A percentile compares a stretch with the other conserved stretches of the same genome.
Evolutionary conservation across 2,113 vertebrate genomes (phyloP).

Genomic region (Notothenia rossii): DNA sequence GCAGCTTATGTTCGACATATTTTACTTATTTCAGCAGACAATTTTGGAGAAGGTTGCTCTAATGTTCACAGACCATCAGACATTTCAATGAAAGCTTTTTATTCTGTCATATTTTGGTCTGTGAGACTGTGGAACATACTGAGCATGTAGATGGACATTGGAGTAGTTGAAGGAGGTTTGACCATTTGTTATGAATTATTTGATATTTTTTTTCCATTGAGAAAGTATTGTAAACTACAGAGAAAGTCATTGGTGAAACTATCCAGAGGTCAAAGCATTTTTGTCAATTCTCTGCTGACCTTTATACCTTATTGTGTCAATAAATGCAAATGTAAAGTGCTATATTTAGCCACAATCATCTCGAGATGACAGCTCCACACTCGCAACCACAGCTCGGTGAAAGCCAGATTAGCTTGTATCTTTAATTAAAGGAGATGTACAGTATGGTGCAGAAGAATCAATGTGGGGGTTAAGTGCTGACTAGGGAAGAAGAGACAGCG

Average conservation of each 20-base stretch:
- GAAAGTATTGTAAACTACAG: background rate
- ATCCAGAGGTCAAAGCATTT: slow-evolving; percentile 46
- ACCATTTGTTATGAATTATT: background rate
- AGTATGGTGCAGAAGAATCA: slow-evolving; percentile 65
- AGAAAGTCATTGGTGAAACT: slow-evolving; percentile 25
- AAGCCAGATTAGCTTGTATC: slow-evolving; percentile 64
- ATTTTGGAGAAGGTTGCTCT: no score
- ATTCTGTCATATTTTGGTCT: background rate
- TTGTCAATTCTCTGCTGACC: slow-evolving; percentile 36
- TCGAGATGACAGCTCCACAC: slow-evolving; percentile 55
- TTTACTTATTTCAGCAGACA: no score
- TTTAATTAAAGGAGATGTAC: slow-evolving; percentile 79
- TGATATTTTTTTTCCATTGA: background rate
- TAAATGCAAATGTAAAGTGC: slow-evolving; percentile 63
- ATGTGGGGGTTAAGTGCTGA: slow-evolving; percentile 76
- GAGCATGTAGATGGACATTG: background rate
- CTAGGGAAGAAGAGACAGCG: slow-evolving; percentile 65
- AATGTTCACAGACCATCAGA: background rate
- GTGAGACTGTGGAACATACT: background rate
- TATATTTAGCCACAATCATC: slow-evolving; percentile 59
- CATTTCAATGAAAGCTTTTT: background rate
- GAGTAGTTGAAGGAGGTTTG: background rate
- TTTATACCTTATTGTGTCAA: slow-evolving; percentile 44
- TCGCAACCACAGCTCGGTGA: slow-evolving; percentile 38
- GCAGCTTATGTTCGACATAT: background rate